Evolutionary conservation across 2,113 vertebrate genomes (phyloP), one percentile per base, ranked within the genome.

Genomic region (Trematocara variabile): DNA sequence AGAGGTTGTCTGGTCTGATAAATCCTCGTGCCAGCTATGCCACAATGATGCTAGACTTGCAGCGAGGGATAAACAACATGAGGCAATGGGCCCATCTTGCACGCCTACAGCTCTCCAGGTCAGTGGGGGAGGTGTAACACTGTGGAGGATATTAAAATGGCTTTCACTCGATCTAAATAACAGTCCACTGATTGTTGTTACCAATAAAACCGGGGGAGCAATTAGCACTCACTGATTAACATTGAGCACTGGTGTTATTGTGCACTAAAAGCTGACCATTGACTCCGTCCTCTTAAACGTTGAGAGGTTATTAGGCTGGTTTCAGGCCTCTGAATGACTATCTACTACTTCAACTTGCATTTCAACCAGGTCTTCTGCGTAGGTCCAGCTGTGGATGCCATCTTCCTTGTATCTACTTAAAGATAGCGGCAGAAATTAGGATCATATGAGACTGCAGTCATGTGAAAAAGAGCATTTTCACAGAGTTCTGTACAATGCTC

Each of bases 1-100:
- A 86, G 56, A 87, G 84, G 84, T 68, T 88, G 93, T 91, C 92
- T 89, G 90, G 55, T 86, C 78, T 73, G 87, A 92, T 90, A 91
- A 88, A 81, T 85, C 79, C 28, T 65, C 2, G 7, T 44, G 70
- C 86, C 56, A 81, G 68, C 81, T 46, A 20, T 11, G 9, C 33
- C 22, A 18, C 68, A 16, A 16, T 12, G 20, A 63, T 11, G 53
- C 77, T 5, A 44, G 77, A 58, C 48, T 52, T 8, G 37, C 75
- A 63, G 13, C 9, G 89, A 83, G 37, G 86, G 34, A 14, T 73
- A 60, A 81, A 80, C 55, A 85, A 58, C 79, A 70, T 8, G 55
- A 84, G 70, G 77, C 22, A 65, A 85, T 70, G 85, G 81, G 75
- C 18, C 84, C 58, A 50, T 82, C 65, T 37, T 46, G 82, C 79